phyloP scores from a whole-genome alignment of 2,113 vertebrate genomes.

The Leiothrix lutea region DNA sequence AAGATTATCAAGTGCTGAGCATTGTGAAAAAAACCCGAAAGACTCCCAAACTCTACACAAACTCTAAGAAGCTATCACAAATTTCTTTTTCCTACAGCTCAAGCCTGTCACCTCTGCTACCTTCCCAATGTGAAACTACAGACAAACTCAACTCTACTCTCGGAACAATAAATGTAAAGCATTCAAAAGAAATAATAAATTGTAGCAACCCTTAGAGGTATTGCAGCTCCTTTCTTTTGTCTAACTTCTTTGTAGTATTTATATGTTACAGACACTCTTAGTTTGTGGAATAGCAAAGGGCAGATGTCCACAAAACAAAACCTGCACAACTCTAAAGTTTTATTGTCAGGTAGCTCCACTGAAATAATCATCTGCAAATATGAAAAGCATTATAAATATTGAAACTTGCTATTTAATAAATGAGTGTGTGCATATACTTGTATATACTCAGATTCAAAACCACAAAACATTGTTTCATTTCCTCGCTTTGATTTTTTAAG shows the following conservation, averaged over 20 bases:
- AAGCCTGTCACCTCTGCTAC: neutral
- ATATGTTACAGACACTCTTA: neutral
- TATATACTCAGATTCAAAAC: neutral
- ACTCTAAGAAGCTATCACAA: neutral
- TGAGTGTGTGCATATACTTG: neutral
- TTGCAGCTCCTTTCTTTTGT: neutral
- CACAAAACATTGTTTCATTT: neutral
- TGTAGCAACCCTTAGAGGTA: neutral
- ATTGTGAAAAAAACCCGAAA: neutral
- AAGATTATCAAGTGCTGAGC: neutral
- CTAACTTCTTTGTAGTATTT: neutral
- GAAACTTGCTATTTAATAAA: neutral
- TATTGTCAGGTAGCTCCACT: neutral
- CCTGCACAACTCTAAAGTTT: neutral
- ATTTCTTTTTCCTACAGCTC: neutral
- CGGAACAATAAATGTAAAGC: neutral
- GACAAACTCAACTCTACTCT: neutral
- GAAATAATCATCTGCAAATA: neutral
- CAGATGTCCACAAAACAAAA: neutral
- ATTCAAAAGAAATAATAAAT: neutral
- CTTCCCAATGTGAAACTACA: neutral
- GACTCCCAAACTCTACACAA: neutral
- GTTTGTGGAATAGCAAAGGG: neutral
- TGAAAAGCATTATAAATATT: neutral
- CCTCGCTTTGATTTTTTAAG: neutral